Base-by-base conservation (phyloP, 2,888 invertebrate genomes). In the Metopia argyrocephala region DNA sequence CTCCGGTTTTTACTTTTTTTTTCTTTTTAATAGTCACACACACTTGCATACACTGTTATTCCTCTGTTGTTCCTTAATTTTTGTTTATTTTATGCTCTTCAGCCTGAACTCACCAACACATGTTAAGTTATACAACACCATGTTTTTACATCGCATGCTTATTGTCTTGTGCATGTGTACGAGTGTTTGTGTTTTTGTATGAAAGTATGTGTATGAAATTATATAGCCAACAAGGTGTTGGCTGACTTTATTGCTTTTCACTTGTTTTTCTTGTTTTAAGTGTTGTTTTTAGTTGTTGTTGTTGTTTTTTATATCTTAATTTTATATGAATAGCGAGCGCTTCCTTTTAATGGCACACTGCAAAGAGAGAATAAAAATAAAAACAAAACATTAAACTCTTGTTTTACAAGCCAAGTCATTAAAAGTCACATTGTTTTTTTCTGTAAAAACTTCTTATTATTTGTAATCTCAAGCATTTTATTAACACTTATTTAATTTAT, bases 211-310 rank as follows among this genome's bases (percentile, higher is more conserved):
- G 15, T 69, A 62, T 52, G 25, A 61, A 28, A 50, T 12, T 31
- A 25, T 45, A 45, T n/a, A 6, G 20, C 48, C 56, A 66, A 31
- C 23, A 56, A 71, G 46, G 54, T 78, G 78, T 73, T 61, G 61
- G 59, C 20, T 62, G 28, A 1, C 66, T 70, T 73, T 56, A 21
- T 65, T 38, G 18, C 54, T 48, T 18, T 25, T 52, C 46, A n/a
- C n/a, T n/a, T 57, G 6, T 12, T 38, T 9, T 38, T 12, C 12
- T 38, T 38, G 15, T 15, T 38, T 38, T 15, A 38, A 38, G 38
- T 38, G 38, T 15, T 28, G 12, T 31, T 25, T n/a, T 54, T 45
- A 46, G n/a, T 52, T 64, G 48, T 20, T 25, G 25, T 38, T 50
- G 7, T 65, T 59, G 27, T 28, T 75, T 7, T 57, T 54, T 3